These are phyloP conservation scores for Apotomis capreana DNA, from an alignment of 2,888 invertebrate genomes.

Conservation along the genomic window DNA sequence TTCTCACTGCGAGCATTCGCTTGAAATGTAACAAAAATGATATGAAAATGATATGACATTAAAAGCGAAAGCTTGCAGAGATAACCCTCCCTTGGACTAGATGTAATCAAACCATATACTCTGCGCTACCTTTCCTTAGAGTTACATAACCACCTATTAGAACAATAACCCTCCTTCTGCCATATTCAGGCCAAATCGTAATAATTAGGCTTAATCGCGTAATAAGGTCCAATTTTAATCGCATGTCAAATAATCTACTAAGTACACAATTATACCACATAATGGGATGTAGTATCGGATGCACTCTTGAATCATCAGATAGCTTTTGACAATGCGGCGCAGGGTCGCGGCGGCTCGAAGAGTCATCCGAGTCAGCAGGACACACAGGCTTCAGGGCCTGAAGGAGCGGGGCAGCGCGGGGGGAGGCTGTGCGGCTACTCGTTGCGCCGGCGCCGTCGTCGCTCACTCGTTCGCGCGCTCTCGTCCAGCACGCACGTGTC, in stretches of 20 bases:
- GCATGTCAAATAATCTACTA: background rate
- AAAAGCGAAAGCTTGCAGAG: too few relatives aligned
- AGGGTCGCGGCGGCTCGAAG: constrained; percentile 26
- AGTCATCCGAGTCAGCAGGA: constrained; percentile 29
- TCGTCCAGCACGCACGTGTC: constrained; percentile 65
- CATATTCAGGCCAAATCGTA: too few relatives aligned
- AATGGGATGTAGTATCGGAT: constrained; percentile 48
- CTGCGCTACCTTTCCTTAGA: too few relatives aligned
- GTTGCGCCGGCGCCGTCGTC: constrained; percentile 48
- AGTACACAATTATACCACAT: background rate
- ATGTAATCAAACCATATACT: too few relatives aligned
- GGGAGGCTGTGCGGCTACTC: constrained; percentile 33
- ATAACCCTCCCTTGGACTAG: too few relatives aligned
- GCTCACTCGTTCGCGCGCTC: constrained; percentile 70
- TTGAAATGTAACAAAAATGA: too few relatives aligned
- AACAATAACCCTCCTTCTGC: too few relatives aligned
- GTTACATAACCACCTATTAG: too few relatives aligned
- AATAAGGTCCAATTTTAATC: background rate
- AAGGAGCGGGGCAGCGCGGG: constrained; percentile 41
- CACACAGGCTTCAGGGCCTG: constrained; percentile 43
- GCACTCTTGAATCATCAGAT: constrained; percentile 12
- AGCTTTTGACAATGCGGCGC: constrained; percentile 21
- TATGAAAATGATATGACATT: too few relatives aligned
- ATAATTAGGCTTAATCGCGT: too few relatives aligned
- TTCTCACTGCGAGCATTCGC: too few relatives aligned